Base-by-base conservation (phyloP, 2,797 vertebrate species). In the Sylvia borin region DNA sequence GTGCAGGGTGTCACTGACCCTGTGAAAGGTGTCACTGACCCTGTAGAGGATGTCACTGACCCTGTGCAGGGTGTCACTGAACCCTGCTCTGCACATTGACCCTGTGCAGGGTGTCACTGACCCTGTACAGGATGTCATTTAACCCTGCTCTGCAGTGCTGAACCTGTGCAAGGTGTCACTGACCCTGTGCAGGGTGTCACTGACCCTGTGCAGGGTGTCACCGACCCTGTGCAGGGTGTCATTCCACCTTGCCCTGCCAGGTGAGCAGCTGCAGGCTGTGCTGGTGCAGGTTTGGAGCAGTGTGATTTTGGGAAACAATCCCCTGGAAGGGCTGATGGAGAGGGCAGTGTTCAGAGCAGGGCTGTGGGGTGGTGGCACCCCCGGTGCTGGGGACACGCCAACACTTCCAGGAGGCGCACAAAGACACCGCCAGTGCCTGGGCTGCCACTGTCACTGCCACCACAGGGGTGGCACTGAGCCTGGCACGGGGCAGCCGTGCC, bases 361-460 rank as follows among this genome's bases (percentile, higher is more conserved):
- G 18, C 54, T 54, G 26, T 14, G 5, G 1, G 29, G 47, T 47
- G 29, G 57, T 51, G 50, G 16, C 50, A 29, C 50, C 50, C 50
- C 50, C 50, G 10, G 27, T 51, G 43, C 82, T 57, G 70, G 82
- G 76, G 53, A 22, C 22, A 0, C 1, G 32, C 53, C 7, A 3
- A 5, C 42, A 0, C 67, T 70, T 66, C 2, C 12, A 7, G 78
- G 68, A 87, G 86, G 50, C 29, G 51, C 86, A 61, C 9, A 3
- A 27, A 45, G 89, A 76, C 67, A 73, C 75, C 7, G 0, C 50
- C 90, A 51, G 92, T 91, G 93, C 78, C 90, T 85, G 81, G 77
- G 87, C 72, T 93, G 65, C 11, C 54, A 2, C 68, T 16, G 16
- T 20, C 90, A 11, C 62, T 6, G 10, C 47, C 83, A 29, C 38